Evolutionary conservation across 2,888 invertebrate genomes (phyloP), one percentile per base, ranked within the genome.

Genomic region (Protonemura montana): DNA sequence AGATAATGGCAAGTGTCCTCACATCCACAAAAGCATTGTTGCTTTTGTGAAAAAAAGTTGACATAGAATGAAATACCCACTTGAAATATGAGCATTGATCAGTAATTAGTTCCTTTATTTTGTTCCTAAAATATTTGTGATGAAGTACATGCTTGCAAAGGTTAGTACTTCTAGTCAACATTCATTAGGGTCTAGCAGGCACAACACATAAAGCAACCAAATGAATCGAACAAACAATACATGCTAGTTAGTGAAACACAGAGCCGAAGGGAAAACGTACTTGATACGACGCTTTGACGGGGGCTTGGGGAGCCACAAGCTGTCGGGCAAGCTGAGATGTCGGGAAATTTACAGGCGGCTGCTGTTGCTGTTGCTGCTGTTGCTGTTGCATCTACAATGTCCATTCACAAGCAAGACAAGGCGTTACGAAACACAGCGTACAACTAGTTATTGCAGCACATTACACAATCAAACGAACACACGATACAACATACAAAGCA

Each of bases 251-350:
- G 59, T 59, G 21, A 21, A 21, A 59, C 1, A 10, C 16, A 21
- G 59, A 59, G 59, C 59, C 59, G 59, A 59, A 10, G 59, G 81
- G 13, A 27, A 86, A 85, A 88, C 88, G 85, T 89, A 89, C 89
- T 88, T 89, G 89, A 59, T 87, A 87, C 42, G 87, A 85, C 85
- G 87, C 85, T 87, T 87, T 87, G 86, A 85, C 82, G 76, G 87
- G 86, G 87, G 87, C 85, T 85, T 87, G 92, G 91, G 93, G 93
- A 91, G 93, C 93, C 90, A 93, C 93, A 91, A 93, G 92, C 91
- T 93, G 93, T 88, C 93, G 92, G 90, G 93, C 93, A 90, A 93
- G 93, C 92, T 93, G 93, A 91, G 93, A 93, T 91, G 92, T 92
- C 93, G 93, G 89, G 88, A 85, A 88, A 88, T 86, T 88, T 86